A percentile compares a stretch with the other conserved stretches of the same genome.
Conservation (phyloP, 2,113 vertebrate genomes). For the Phylloscopus trochiloides region DNA sequence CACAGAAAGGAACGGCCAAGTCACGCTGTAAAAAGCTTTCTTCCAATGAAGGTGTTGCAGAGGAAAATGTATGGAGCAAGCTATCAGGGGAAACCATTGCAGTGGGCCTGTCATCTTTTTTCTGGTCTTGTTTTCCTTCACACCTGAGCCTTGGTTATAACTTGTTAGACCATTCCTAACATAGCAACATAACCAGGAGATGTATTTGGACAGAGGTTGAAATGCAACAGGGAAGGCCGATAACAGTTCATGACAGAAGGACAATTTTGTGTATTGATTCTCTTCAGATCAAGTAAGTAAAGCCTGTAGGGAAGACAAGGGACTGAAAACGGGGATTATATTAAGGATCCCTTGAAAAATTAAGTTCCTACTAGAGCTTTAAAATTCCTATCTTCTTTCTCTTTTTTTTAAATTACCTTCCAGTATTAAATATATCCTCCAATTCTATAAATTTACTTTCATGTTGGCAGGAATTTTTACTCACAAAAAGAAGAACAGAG, state of each 20-base stretch:
- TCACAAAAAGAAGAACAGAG: neutral
- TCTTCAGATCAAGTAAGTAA: neutral
- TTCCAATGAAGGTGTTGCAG: neutral
- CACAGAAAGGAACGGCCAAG: neutral
- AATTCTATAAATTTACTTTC: neutral
- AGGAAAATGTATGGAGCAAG: neutral
- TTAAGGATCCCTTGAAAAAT: neutral
- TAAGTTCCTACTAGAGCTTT: neutral
- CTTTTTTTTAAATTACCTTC: neutral
- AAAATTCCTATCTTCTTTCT: neutral
- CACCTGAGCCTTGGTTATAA: neutral
- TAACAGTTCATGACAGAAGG: neutral
- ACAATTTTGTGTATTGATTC: neutral
- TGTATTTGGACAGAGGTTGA: neutral
- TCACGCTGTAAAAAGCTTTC: neutral
- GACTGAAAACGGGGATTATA: neutral
- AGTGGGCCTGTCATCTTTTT: neutral
- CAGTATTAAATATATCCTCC: neutral
- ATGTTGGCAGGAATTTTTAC: neutral
- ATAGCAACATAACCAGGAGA: neutral
- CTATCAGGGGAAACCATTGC: neutral
- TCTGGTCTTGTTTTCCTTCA: neutral
- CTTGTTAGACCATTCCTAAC: neutral
- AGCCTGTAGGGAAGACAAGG: neutral
- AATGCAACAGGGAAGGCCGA: neutral